These are phyloP conservation scores for Conomelus anceps DNA, from an alignment of 2,888 invertebrate species.

Conservation along the genomic window DNA sequence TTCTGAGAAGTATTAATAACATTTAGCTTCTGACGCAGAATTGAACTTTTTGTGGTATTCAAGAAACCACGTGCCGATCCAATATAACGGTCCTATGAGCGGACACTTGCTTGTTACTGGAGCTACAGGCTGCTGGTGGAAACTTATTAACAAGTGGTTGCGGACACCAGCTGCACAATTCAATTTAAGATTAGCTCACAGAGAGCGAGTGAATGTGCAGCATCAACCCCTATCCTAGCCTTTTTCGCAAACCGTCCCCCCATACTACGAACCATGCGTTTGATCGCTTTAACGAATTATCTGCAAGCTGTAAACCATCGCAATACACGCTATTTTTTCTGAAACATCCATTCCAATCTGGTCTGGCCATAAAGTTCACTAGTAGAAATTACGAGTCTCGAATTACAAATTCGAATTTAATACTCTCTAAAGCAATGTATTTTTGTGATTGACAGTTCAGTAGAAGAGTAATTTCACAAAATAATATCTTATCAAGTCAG, in stretches of 20 bases:
- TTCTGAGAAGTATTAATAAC: neutral
- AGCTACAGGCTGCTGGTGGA: neutral
- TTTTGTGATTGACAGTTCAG: too few species aligned
- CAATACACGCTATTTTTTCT: neutral
- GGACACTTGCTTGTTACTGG: neutral
- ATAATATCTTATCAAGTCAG: too few species aligned
- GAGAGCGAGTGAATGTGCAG: neutral
- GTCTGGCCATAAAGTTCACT: neutral
- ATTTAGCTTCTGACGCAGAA: neutral
- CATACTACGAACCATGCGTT: neutral
- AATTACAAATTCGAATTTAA: neutral
- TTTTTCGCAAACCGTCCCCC: neutral
- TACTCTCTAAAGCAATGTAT: neutral
- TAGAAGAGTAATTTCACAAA: too few species aligned
- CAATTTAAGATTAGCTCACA: neutral
- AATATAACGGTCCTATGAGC: neutral
- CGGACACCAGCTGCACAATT: neutral
- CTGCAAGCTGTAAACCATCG: neutral
- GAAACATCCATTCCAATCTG: neutral
- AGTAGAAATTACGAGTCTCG: neutral
- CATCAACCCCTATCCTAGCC: neutral
- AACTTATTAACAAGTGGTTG: neutral
- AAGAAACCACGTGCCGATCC: neutral
- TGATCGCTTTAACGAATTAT: neutral
- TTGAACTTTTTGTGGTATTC: neutral